These are phyloP conservation scores for Sceloporus undulatus DNA, from an alignment of 2,113 vertebrate species.

Conservation along the genomic window DNA sequence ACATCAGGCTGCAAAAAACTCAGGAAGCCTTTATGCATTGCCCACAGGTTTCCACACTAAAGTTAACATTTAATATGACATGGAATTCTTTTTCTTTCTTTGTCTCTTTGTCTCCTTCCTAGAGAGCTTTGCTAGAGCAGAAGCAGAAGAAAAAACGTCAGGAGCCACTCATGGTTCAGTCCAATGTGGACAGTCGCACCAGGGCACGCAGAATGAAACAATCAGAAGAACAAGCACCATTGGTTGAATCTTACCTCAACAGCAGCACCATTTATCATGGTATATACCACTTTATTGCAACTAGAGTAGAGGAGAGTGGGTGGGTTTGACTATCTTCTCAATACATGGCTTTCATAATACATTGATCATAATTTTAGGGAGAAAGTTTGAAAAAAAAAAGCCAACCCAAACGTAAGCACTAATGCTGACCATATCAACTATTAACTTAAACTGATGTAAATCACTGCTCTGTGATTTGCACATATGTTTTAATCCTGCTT, in stretches of 20 bases:
- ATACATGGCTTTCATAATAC: neutral
- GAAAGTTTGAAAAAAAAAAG: neutral
- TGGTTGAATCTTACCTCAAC: slow-evolving; percentile 97
- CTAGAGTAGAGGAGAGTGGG: neutral
- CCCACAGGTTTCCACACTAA: neutral
- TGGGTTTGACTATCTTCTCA: neutral
- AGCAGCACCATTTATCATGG: slow-evolving; percentile 96
- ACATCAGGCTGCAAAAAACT: neutral
- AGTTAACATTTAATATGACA: neutral
- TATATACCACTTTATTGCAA: slow-evolving; percentile 60
- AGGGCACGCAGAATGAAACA: slow-evolving; percentile 89
- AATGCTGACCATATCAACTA: neutral
- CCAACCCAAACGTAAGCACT: neutral
- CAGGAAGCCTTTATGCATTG: neutral
- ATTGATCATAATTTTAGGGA: neutral
- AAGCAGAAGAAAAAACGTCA: slow-evolving; percentile 99
- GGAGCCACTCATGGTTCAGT: slow-evolving; percentile 98
- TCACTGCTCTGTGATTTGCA: neutral
- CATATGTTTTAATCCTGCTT: neutral
- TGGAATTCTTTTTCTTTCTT: slow-evolving; percentile 17
- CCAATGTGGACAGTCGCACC: slow-evolving; percentile 91
- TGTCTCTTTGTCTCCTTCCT: slow-evolving; percentile 42
- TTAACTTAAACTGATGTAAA: neutral
- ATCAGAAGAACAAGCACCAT: slow-evolving; percentile 94
- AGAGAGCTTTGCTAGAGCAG: slow-evolving; percentile 95